Base-by-base conservation (phyloP, 2,888 invertebrate genomes). In the Petrolisthes cinctipes region DNA sequence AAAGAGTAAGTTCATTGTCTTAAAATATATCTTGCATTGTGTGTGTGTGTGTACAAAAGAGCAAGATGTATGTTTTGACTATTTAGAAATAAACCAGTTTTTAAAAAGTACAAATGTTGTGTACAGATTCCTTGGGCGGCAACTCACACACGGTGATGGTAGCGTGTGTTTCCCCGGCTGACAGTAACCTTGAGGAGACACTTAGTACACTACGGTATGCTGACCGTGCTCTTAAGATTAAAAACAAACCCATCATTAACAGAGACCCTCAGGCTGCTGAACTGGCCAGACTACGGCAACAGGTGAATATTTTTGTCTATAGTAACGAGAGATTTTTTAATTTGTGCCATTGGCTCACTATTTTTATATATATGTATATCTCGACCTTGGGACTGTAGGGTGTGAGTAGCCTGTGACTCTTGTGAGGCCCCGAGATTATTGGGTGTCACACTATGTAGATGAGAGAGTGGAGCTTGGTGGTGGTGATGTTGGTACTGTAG, bases 91-190 rank as follows among this genome's bases (percentile, higher is more conserved):
- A 66, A 14, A 14, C 9, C 66, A 66, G 9, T 66, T 14, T 66
- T 11, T 66, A 7, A 66, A n/a, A n/a, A n/a, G n/a, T n/a, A n/a
- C n/a, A n/a, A n/a, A n/a, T n/a, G n/a, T 37, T 37, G 37, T 2
- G 2, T 83, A 5, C 93, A 96, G 98, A 98, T 94, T 98, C 98
- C 6, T 94, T 98, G 9, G 98, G 98, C 20, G 98, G 98, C 0
- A 98, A 98, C 92, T 97, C 97, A 0, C 95, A 97, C 57, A 98
- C 98, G 0, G 92, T 98, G 17, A 98, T 98, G 98, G 96, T 99
- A 87, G 98, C 98, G 0, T 99, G 98, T 92, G 95, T 98, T 0
- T 97, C 97, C 92, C 98, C 98, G 0, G 98, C 98, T 0, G 95
- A 95, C 92, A 93, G 93, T 80, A 95, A 95, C 91, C 93, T 96